phyloP scores from a whole-genome alignment of 2,797 vertebrate genomes.

The Cirrhinus molitorella region DNA sequence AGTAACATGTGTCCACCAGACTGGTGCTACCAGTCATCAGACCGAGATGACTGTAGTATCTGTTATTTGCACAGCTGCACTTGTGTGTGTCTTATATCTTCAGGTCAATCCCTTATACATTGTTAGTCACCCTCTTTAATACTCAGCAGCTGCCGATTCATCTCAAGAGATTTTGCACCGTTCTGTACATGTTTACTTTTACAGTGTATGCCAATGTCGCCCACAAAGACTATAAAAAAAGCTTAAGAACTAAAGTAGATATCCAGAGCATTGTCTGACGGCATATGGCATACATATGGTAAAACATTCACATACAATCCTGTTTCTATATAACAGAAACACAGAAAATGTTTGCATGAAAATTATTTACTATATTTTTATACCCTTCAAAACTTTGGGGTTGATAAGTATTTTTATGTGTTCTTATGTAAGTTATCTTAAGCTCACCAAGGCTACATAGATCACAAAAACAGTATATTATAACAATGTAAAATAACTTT shows the following conservation, averaged over 20 bases:
- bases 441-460: background rate
- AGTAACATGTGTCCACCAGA: conserved; percentile 12
- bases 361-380: no score
- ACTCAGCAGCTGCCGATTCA: conserved; percentile 21
- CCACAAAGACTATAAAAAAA: conserved; percentile 17
- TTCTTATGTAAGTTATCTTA: background rate
- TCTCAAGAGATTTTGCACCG: background rate
- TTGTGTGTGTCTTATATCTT: conserved; percentile 22
- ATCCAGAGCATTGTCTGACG: background rate
- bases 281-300: background rate
- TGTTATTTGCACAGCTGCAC: conserved; percentile 35
- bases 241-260: conserved; percentile 3
- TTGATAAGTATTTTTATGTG: background rate
- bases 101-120: conserved; percentile 15
- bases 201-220: background rate
- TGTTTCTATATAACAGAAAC: background rate
- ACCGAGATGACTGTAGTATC: background rate
- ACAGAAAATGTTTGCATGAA: no score
- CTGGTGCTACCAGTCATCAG: background rate
- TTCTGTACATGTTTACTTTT: conserved; percentile 5
- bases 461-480: background rate
- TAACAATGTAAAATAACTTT: background rate
- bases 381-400: background rate
- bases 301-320: background rate
- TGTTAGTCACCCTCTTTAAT: conserved; percentile 6